A percentile compares a stretch with the other conserved stretches of the same genome.
phyloP scores from a whole-genome alignment of 2,888 invertebrate genomes.

The Autographa gamma region DNA sequence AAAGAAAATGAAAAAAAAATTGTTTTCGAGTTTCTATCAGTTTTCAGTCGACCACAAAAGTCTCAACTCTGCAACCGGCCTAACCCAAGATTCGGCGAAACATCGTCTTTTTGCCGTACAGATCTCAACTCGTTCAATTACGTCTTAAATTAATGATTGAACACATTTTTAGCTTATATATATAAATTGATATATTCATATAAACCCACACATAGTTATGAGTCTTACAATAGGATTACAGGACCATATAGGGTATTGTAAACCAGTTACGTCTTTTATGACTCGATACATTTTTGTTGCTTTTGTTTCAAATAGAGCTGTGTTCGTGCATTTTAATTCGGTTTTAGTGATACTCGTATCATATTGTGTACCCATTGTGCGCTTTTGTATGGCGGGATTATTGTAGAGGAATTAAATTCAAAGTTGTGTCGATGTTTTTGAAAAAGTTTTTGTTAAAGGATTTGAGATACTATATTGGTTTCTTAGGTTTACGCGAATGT shows the following conservation, averaged over 20 bases:
- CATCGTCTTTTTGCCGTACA: slow-evolving; percentile 78
- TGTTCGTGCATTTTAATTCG: slow-evolving; percentile 86
- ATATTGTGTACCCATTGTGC: slow-evolving; percentile 19
- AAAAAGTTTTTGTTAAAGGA: no score
- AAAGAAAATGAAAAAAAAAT: no score
- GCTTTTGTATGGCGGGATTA: slow-evolving; percentile 24
- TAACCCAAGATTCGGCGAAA: slow-evolving; percentile 77
- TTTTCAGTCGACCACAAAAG: background rate
- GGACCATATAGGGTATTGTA: slow-evolving; percentile 81
- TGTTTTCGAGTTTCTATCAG: background rate
- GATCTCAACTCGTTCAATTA: slow-evolving; percentile 85
- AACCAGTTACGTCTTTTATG: slow-evolving; percentile 87
- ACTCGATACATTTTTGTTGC: slow-evolving; percentile 83
- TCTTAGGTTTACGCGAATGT: no score
- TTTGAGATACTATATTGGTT: no score
- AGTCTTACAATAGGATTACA: slow-evolving; percentile 85
- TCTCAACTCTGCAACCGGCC: slow-evolving; percentile 33
- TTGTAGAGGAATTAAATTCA: slow-evolving; percentile 10
- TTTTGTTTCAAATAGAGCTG: slow-evolving; percentile 83
- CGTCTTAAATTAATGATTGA: slow-evolving; percentile 87
- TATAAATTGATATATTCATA: slow-evolving; percentile 58
- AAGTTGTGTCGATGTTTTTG: background rate
- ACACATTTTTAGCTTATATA: slow-evolving; percentile 79
- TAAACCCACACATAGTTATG: slow-evolving; percentile 58
- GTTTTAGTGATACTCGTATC: slow-evolving; percentile 68